These are phyloP conservation scores for Paguma larvata DNA, from an alignment of 2,797 vertebrate species.

Conservation along the genomic window DNA sequence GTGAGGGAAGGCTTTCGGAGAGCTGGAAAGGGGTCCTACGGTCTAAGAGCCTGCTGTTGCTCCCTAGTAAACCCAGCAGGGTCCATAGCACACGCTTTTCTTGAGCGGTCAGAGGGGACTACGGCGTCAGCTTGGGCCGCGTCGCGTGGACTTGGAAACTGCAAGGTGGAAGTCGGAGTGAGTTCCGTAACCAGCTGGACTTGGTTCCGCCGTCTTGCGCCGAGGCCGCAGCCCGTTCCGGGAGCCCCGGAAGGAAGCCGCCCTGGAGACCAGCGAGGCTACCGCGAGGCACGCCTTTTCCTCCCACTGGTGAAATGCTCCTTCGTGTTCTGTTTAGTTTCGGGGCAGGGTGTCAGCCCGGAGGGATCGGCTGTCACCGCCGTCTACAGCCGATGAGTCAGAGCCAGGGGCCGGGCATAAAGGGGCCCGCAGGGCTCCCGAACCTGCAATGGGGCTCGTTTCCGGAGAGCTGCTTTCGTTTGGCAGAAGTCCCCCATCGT, in stretches of 20 bases:
- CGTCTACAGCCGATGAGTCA: not conserved
- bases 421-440: not conserved
- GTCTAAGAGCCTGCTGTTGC: no score
- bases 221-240: not conserved
- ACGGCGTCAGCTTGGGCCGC: fast-evolving
- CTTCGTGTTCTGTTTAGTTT: not conserved
- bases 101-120: not conserved
- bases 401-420: not conserved
- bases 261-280: no score
- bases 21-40: not conserved
- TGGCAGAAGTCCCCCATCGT: not conserved
- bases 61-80: fast-evolving
- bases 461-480: not conserved
- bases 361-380: fast-evolving
- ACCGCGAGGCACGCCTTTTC: fast-evolving
- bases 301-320: not conserved
- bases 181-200: fast-evolving
- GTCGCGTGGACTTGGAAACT: fast-evolving
- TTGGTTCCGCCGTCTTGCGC: not conserved
- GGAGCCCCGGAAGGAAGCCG: not conserved
- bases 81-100: not conserved
- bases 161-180: not conserved
- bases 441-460: not conserved
- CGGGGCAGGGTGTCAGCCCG: not conserved
- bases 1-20: not conserved